Evolutionary conservation across 30 jellyfish, hydroid and myxozoan species (phyloP).

Genomic region (Cassiopea andromeda): DNA sequence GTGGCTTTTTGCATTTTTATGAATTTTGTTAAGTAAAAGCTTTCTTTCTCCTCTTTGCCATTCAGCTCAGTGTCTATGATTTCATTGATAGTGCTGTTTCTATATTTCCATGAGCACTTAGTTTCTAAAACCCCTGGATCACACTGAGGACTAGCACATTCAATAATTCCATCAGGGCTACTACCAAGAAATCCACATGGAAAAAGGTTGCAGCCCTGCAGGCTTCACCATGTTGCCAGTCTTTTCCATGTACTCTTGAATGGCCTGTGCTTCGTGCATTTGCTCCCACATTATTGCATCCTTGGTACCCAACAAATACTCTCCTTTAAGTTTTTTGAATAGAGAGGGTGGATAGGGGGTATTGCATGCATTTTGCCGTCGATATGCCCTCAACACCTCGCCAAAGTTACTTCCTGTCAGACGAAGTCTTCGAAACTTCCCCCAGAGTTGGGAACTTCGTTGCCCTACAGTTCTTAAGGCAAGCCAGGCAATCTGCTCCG

Average conservation of each 20-base stretch:
- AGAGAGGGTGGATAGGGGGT: constrained; percentile 21
- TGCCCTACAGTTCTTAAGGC: background rate
- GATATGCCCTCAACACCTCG: background rate
- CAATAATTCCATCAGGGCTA: no score
- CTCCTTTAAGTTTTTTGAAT: background rate
- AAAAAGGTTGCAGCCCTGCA: background rate
- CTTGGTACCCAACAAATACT: constrained; percentile 8
- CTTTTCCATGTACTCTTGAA: background rate
- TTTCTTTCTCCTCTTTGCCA: no score
- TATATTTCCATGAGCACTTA: background rate
- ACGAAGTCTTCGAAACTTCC: background rate
- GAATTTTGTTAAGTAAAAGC: no score
- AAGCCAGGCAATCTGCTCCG: constrained; percentile 12
- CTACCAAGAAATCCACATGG: no score
- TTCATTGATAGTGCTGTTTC: background rate
- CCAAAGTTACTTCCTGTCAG: constrained; percentile 36
- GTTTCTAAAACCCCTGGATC: no score
- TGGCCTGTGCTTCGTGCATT: background rate
- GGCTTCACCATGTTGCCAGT: background rate
- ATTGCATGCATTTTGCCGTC: background rate
- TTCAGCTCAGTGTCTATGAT: background rate
- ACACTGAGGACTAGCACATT: no score
- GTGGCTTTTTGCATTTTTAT: background rate
- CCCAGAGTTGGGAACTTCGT: background rate
- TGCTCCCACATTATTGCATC: constrained; percentile 19